These are phyloP conservation scores for Muscicapa striata DNA, from an alignment of 2,797 vertebrate species.

Conservation along the genomic window DNA sequence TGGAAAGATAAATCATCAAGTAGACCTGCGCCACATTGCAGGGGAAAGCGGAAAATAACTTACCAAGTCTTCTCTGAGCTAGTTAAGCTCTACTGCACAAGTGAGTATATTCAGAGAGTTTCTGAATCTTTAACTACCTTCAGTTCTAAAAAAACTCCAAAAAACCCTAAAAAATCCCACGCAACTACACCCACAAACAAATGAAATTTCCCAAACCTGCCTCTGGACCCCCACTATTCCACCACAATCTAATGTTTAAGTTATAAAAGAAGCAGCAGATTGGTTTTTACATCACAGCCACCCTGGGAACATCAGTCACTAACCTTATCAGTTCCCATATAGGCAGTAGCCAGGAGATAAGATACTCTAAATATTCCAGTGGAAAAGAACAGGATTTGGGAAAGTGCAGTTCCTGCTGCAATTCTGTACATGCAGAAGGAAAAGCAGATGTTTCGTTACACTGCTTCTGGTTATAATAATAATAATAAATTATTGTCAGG, in stretches of 20 bases:
- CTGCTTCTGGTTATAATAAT: neutral
- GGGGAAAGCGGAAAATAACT: neutral
- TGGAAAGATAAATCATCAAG: neutral
- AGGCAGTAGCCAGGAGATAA: rapidly evolving
- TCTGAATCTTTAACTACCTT: neutral
- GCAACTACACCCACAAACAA: slow-evolving; percentile 4
- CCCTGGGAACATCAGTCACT: rapidly evolving
- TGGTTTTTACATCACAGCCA: neutral
- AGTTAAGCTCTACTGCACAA: neutral
- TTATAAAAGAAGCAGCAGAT: neutral
- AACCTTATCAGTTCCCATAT: neutral
- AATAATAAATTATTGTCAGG: neutral
- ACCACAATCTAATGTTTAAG: neutral
- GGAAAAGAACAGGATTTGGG: neutral
- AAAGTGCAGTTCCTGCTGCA: neutral
- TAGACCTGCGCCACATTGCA: neutral
- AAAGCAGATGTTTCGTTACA: neutral
- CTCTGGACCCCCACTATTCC: neutral
- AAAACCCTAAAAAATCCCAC: neutral
- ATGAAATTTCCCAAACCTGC: neutral
- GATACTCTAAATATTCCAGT: neutral
- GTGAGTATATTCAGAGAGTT: neutral
- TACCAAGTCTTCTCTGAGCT: neutral
- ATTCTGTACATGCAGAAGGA: neutral
- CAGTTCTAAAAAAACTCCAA: neutral